Evolutionary conservation across 2,888 invertebrate species (phyloP).

Genomic region (Drosophila neonasuta): DNA sequence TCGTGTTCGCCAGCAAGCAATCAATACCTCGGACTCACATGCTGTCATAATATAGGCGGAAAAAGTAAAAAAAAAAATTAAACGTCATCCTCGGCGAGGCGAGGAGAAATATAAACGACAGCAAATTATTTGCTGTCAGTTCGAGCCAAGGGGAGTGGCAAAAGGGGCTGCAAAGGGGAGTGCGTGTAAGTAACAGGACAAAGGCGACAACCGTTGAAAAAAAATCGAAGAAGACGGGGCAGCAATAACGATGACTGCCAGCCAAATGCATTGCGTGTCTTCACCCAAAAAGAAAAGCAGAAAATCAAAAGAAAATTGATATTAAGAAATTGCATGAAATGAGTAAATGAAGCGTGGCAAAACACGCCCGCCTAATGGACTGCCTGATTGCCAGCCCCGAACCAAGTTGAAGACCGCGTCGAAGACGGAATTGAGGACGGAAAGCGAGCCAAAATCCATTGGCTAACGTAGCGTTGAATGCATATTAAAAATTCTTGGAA

Average conservation of each 20-base stretch:
- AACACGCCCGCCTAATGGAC: slow-evolving; percentile 72
- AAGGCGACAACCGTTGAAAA: slow-evolving; percentile 24
- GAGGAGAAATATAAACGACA: slow-evolving; percentile 51
- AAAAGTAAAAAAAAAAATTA: slow-evolving; percentile 4
- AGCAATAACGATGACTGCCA: slow-evolving; percentile 14
- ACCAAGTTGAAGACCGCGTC: neutral
- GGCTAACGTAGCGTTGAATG: slow-evolving; percentile 34
- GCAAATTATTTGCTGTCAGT: slow-evolving; percentile 67
- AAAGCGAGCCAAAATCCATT: neutral
- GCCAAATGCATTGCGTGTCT: slow-evolving; percentile 66
- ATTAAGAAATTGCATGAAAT: slow-evolving; percentile 75
- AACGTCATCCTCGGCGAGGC: slow-evolving; percentile 32
- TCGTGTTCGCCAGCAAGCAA: slow-evolving; percentile 11
- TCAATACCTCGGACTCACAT: slow-evolving; percentile 41
- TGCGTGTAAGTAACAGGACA: slow-evolving; percentile 55
- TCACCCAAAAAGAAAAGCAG: slow-evolving; percentile 27
- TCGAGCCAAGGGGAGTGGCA: slow-evolving; percentile 27
- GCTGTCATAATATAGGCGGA: slow-evolving; percentile 34
- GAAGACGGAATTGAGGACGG: neutral
- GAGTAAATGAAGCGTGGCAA: slow-evolving; percentile 73
- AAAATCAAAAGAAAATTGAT: slow-evolving; percentile 68
- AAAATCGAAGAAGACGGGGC: slow-evolving; percentile 2
- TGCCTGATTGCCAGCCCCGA: slow-evolving; percentile 58
- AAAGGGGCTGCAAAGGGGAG: slow-evolving; percentile 8
- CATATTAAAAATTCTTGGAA: slow-evolving; percentile 73